Percentiles rank a stretch among this genome's conserved stretches.
phyloP scores from a whole-genome alignment of 23 tunicate genomes.

The Ascidia mentula region DNA sequence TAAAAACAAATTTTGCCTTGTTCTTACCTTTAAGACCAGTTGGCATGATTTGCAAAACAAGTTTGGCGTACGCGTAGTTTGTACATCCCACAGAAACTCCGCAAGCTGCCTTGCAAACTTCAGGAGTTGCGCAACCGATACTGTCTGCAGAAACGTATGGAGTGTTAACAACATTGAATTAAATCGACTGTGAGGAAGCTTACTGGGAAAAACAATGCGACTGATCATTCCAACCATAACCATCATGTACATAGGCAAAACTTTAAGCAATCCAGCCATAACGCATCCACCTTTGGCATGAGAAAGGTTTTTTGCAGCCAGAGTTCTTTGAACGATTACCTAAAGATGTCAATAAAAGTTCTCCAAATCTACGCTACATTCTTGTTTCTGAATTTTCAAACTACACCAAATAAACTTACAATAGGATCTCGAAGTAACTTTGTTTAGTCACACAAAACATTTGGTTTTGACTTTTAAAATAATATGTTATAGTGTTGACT shows the following conservation, averaged over 20 bases:
- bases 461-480: no score
- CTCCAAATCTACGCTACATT: no score
- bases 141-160: slow-evolving; percentile 22
- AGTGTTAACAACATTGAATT: not conserved
- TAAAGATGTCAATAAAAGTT: no score
- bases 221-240: slow-evolving; percentile 98
- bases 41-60: slow-evolving; percentile 80
- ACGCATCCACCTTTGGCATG: slow-evolving; percentile 97
- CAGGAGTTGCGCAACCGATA: slow-evolving; percentile 65
- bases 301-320: slow-evolving; percentile 82
- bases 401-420: no score
- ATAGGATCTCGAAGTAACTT: no score
- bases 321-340: slow-evolving; percentile 96
- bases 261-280: slow-evolving; percentile 78
- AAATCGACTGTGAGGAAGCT: not conserved
- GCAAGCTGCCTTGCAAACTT: slow-evolving; percentile 48
- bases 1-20: no score
- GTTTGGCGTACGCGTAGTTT: slow-evolving; percentile 78
- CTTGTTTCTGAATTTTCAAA: no score
- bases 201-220: slow-evolving; percentile 68
- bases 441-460: no score
- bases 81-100: slow-evolving; percentile 55
- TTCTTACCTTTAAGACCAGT: slow-evolving; percentile 71
- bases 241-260: slow-evolving; percentile 95
- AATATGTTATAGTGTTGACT: no score